Base-by-base conservation (phyloP, 2,797 vertebrate species). In the Sebastes itinus region DNA sequence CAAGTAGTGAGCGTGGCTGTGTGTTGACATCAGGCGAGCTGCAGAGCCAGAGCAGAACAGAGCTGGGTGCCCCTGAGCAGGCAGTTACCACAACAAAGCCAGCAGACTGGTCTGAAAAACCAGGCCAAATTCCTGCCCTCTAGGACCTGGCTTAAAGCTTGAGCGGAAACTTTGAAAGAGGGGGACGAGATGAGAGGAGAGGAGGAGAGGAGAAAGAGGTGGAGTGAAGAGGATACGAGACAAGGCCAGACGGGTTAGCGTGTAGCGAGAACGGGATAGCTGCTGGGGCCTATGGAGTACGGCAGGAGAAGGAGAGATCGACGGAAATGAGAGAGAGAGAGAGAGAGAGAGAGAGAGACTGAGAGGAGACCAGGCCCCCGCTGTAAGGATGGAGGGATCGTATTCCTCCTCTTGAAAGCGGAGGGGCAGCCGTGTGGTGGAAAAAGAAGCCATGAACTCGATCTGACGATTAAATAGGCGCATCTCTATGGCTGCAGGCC, bases 391-490 rank as follows among this genome's bases (percentile, higher is more conserved):
- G 88, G 81, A 88, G 78, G 90, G 91, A 94, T 95, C 88, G 27
- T 85, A 87, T 95, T 95, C 87, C 86, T 88, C 83, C 76, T 83
- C 85, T 92, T 95, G 91, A 94, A 94, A 92, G 94, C 74, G 61
- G 81, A 84, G 85, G 86, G 89, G 86, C 73, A 84, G 90, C 89
- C 72, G 80, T 82, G 84, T 77, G 84, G 86, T 90, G 88, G 92
- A 94, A 95, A 94, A 89, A 92, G 88, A 93, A 93, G 91, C 87
- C 85, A 91, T 92, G 93, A 94, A 94, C 94, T 93, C 78, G 92
- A 95, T 95, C 94, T 92, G 92, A 94, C 91, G 89, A 95, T 95
- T 94, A 94, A 94, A 95, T 87, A 90, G 91, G 88, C 91, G 81
- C 94, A 94, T 95, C 93, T 91, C 90, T 95, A 84, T 89, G 90